Percentiles rank a stretch among this genome's conserved stretches.
phyloP scores from a whole-genome alignment of 2,113 vertebrate genomes.

The Silurus meridionalis region DNA sequence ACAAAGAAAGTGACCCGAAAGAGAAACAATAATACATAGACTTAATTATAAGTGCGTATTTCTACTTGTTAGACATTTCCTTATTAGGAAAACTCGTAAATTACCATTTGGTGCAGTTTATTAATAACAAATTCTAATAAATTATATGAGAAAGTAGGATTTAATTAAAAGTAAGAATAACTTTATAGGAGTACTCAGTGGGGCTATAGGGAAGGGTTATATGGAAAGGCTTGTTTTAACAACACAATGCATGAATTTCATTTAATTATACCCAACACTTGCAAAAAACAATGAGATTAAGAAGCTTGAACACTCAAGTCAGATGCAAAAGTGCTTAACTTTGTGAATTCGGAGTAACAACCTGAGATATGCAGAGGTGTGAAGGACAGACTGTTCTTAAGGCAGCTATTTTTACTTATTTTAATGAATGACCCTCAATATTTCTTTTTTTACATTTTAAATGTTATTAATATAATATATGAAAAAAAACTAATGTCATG shows the following conservation, averaged over 20 bases:
- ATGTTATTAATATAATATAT: background rate
- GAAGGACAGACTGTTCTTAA: conserved; percentile 8
- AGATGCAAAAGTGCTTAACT: background rate
- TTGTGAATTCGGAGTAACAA: background rate
- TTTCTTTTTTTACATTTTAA: background rate
- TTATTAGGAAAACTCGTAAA: background rate
- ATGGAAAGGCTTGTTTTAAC: conserved; percentile 1
- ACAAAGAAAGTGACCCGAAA: background rate
- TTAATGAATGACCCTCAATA: background rate
- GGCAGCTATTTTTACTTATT: background rate
- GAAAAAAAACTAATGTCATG: background rate
- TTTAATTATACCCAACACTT: background rate
- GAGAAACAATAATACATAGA: background rate
- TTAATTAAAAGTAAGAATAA: conserved; percentile 9
- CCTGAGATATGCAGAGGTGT: background rate
- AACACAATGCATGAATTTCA: background rate
- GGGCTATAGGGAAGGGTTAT: background rate
- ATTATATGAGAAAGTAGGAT: background rate
- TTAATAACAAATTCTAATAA: background rate
- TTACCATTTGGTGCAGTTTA: background rate
- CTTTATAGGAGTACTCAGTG: background rate
- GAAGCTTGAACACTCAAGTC: background rate
- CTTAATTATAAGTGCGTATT: background rate
- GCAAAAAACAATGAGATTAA: conserved; percentile 14
- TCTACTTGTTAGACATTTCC: background rate